Base-by-base conservation (phyloP, 2,888 invertebrate genomes). In the Athalia circularis region DNA sequence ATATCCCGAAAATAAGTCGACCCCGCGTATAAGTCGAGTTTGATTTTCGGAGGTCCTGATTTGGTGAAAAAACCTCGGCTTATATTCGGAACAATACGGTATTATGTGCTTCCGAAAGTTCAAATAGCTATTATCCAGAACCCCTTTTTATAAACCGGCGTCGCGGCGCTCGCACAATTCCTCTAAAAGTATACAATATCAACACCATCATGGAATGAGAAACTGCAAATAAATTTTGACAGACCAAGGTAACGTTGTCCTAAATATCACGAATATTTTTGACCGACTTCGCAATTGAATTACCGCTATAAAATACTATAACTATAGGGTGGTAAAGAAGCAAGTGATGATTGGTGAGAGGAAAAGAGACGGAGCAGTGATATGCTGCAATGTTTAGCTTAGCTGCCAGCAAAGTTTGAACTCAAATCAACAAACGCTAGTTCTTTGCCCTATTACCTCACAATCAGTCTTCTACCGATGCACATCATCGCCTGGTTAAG, bases 201-300 rank as follows among this genome's bases (percentile, higher is more conserved):
- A 45, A 65, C 47, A 2, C 11, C 45, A n/a, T 64, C 5, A 15
- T 4, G 6, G 7, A 43, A 47, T 3, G n/a, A 43, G 52, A 52
- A 54, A 43, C 4, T 15, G 29, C 45, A 68, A 57, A 45, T 7
- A 2, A 47, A 65, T 45, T 75, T 57, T 62, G 57, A 77, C 77
- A 47, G 13, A 57, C 65, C 54, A 43, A 64, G 54, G 57, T 29
- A 54, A 65, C 11, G 43, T 13, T 77, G 77, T 64, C 45, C 65
- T 15, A 77, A 77, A 77, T 77, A 61, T 77, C 43, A 9, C 1
- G n/a, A 61, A 74, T 74, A 74, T 67, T 68, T n/a, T 77, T 57
- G 13, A 13, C 45, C 61, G 47, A 77, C 67, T 77, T 67, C 48
- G 59, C n/a, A 59, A 77, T 29, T 13, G n/a, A 61, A 77, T 61